These are phyloP conservation scores for Chirona hameri DNA, from an alignment of 2,888 invertebrate genomes.

Conservation along the genomic window DNA sequence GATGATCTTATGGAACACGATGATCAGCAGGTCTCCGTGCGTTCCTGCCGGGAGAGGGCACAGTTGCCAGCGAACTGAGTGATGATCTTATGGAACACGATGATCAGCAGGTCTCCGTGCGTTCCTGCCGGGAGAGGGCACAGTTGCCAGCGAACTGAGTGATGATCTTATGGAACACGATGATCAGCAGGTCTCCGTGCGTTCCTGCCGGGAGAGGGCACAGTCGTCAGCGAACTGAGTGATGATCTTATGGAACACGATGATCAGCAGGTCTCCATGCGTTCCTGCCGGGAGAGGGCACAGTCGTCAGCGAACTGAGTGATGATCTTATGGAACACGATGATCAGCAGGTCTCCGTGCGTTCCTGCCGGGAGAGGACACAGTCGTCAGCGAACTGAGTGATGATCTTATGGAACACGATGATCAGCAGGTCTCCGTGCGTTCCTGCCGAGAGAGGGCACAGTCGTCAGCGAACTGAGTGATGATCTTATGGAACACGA, in stretches of 20 bases:
- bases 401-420: slow-evolving; percentile 89
- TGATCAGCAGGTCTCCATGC: slow-evolving; percentile 94
- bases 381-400: slow-evolving; percentile 52
- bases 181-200: slow-evolving; percentile 95
- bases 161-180: slow-evolving; percentile 89
- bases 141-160: slow-evolving; percentile 52
- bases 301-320: slow-evolving; percentile 52
- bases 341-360: slow-evolving; percentile 95
- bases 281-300: slow-evolving; percentile 57
- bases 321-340: slow-evolving; percentile 89
- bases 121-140: slow-evolving; percentile 57
- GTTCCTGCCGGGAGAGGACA: slow-evolving; percentile 57
- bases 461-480: slow-evolving; percentile 52
- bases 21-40: slow-evolving; percentile 95
- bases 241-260: slow-evolving; percentile 89
- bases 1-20: slow-evolving; percentile 89
- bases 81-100: slow-evolving; percentile 89
- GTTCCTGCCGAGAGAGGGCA: slow-evolving; percentile 57
- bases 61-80: slow-evolving; percentile 52
- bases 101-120: slow-evolving; percentile 95
- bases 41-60: slow-evolving; percentile 57
- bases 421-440: slow-evolving; percentile 95
- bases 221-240: slow-evolving; percentile 52
- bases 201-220: slow-evolving; percentile 57
- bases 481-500: slow-evolving; percentile 89